Base-by-base conservation (phyloP, 2,113 vertebrate genomes). In the Synodontis membranacea region DNA sequence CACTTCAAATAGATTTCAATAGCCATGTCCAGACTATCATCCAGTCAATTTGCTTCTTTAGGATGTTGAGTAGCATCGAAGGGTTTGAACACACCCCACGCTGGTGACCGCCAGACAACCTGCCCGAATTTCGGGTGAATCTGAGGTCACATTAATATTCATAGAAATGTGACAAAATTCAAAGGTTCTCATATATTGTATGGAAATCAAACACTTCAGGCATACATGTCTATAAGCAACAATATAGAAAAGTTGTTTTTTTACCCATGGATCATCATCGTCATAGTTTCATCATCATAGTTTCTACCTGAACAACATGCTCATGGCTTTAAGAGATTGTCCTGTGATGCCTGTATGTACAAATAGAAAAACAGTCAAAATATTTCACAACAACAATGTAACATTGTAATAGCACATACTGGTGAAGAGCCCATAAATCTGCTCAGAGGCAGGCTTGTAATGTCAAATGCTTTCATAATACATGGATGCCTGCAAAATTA, bases 81-180 rank as follows among this genome's bases (percentile, higher is more conserved):
- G 62, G 56, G 84, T 80, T 76, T 58, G 39, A 82, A 79, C 83
- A 81, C 80, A 75, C 48, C 83, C 82, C 39, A 60, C 14, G 1
- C 60, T 37, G 74, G 79, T 89, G 89, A 89, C 89, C 89, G 66
- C 75, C 81, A 84, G 81, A 86, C 84, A 85, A 89, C 86, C 89
- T 28, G 80, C 62, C 50, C 3, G 37, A n/a, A 23, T 80, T 81
- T 85, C 44, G 81, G 89, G 89, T 89, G 86, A 89, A 88, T 84
- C 34, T 39, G 46, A 75, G 89, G 86, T 89, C 89, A 86, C 81
- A 89, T 89, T 82, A 89, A 88, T 89, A 89, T 84, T 89, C 82
- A 89, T 89, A 12, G 12, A 81, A 64, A 56, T 86, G 80, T 85
- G 78, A 87, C 60, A 83, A 85, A 86, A 87, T 83, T 60, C 60